Base-by-base conservation (phyloP, 2,888 invertebrate genomes). In the Aquatica leii region DNA sequence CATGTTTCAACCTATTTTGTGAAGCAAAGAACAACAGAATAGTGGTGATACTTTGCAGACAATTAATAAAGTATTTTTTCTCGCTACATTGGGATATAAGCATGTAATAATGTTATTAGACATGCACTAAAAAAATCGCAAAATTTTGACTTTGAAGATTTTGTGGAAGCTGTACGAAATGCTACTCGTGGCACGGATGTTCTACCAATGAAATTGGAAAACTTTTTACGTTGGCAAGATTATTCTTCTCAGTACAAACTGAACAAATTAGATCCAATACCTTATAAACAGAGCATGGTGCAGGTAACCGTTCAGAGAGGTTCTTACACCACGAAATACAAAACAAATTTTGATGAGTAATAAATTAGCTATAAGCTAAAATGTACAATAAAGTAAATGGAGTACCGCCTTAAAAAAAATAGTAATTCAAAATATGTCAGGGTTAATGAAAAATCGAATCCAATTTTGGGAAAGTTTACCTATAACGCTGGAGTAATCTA, bases 11-110 rank as follows among this genome's bases (percentile, higher is more conserved):
- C 31, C 9, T 14, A 34, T 51, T 12, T 9, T 14, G 51, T 51
- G 18, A 51, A 51, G 15, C 51, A 51, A 12, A 31, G 51, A 15
- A 51, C 34, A 8, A 51, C 51, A 51, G 34, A 15, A 35, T 51
- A 51, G 14, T 14, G 51, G 35, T 35, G 17, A n/a, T n/a, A n/a
- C n/a, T 15, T 51, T 17, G 35, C 35, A 53, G 15, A 35, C n/a
- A 20, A 20, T 53, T 40, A 40, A 40, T 20, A 12, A 53, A 40
- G n/a, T 40, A n/a, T 53, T 53, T 40, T 53, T 40, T 35, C 18
- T 53, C n/a, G 20, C 18, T n/a, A 53, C 40, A 1, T 17, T 53
- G 20, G 12, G 52, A n/a, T 53, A 20, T 53, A 53, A 35, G 21
- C 12, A 20, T 17, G 17, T 35, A 14, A 53, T 17, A 40, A 40